phyloP scores from a whole-genome alignment of 2,888 invertebrate species.

The Lasioglossum marginatum region DNA sequence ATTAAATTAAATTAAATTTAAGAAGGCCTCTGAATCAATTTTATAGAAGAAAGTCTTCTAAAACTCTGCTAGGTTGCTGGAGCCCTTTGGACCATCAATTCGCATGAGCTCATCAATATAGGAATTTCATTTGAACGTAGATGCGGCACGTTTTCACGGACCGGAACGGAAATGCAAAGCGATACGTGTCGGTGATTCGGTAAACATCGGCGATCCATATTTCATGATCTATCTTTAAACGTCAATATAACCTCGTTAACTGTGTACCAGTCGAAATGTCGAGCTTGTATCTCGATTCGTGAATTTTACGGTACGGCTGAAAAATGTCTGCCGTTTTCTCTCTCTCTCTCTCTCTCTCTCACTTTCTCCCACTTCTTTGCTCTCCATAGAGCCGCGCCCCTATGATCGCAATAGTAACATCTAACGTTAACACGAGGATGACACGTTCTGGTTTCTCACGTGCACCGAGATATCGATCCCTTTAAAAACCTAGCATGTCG shows the following conservation, averaged over 20 bases:
- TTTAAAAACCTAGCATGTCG: neutral
- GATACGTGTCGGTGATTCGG: slow-evolving; percentile 37
- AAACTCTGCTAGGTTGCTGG: neutral
- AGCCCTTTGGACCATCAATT: neutral
- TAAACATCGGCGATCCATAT: slow-evolving; percentile 52
- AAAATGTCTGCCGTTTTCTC: slow-evolving; percentile 14
- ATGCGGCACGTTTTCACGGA: slow-evolving; percentile 1
- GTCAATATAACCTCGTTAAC: slow-evolving; percentile 32
- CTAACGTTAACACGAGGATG: neutral
- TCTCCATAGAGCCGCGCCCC: neutral
- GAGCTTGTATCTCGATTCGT: slow-evolving; percentile 9
- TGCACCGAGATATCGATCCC: neutral
- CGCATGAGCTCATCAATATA: neutral
- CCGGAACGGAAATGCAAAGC: slow-evolving; percentile 11
- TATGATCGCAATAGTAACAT: neutral
- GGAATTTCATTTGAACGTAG: slow-evolving; percentile 16
- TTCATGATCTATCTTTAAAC: slow-evolving; percentile 44
- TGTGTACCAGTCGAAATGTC: slow-evolving; percentile 30
- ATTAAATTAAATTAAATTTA: too few relatives aligned
- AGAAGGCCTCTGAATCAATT: neutral
- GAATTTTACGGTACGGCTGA: slow-evolving; percentile 15
- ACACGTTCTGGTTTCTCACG: too few relatives aligned
- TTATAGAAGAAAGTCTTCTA: neutral
- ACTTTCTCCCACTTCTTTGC: neutral
- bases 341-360: neutral